These are phyloP conservation scores for Drosophila kuntzei DNA, from an alignment of 2,888 invertebrate genomes.

Conservation along the genomic window DNA sequence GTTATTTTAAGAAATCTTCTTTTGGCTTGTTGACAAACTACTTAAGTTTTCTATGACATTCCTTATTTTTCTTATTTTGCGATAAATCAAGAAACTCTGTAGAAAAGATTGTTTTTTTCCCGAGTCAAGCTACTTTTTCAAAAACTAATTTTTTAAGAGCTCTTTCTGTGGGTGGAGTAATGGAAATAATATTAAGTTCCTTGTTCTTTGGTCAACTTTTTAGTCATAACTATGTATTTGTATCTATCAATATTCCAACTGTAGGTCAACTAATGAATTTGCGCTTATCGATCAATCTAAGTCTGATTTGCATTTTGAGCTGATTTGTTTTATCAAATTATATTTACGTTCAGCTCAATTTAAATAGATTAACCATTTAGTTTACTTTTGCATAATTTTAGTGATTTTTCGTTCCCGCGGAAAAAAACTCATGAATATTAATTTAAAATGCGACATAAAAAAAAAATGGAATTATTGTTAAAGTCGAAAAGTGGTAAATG, in stretches of 20 bases:
- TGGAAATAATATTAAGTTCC: neutral
- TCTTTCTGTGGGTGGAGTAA: neutral
- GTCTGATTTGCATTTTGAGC: neutral
- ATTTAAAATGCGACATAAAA: neutral
- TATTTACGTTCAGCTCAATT: neutral
- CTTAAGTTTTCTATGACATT: no score
- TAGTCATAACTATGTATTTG: neutral
- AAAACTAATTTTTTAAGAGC: no score
- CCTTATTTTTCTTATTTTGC: neutral
- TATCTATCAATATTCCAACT: neutral
- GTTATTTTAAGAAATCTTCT: no score
- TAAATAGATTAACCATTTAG: constrained; percentile 19
- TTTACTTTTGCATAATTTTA: neutral
- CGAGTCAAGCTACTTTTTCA: neutral
- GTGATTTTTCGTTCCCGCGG: neutral
- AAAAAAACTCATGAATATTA: constrained; percentile 15
- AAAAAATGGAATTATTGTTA: neutral
- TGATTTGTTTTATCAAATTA: neutral
- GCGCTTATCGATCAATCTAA: neutral
- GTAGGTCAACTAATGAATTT: constrained; percentile 5
- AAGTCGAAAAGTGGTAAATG: neutral
- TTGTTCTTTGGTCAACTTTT: no score
- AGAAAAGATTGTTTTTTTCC: neutral
- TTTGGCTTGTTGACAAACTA: no score
- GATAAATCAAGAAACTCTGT: neutral